Evolutionary conservation across 2,797 vertebrate species (phyloP).

Genomic region (Rhynchotus rufescens): DNA sequence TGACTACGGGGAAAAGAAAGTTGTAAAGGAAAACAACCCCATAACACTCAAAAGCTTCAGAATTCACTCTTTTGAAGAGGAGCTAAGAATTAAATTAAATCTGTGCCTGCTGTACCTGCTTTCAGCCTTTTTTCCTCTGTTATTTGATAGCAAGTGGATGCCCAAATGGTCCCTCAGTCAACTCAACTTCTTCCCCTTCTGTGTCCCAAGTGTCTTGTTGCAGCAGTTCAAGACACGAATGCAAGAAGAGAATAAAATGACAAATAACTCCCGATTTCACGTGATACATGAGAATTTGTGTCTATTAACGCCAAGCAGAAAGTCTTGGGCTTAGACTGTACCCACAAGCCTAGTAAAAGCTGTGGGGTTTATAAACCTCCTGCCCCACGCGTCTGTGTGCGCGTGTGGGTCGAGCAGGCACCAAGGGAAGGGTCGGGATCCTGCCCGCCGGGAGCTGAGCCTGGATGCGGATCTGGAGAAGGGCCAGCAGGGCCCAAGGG

Average conservation of each 20-base stretch:
- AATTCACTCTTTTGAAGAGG: slow-evolving; percentile 40
- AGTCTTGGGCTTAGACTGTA: slow-evolving; percentile 25
- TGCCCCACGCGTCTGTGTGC: neutral
- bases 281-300: neutral
- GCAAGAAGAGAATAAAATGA: slow-evolving; percentile 29
- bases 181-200: neutral
- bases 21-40: neutral
- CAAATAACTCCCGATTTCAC: slow-evolving; percentile 18
- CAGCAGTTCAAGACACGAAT: neutral
- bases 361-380: neutral
- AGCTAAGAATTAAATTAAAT: neutral
- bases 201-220: neutral
- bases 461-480: neutral
- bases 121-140: slow-evolving; percentile 4
- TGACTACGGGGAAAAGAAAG: neutral
- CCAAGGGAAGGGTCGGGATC: neutral
- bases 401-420: neutral
- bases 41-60: slow-evolving; percentile 21
- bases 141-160: slow-evolving; percentile 14
- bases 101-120: neutral
- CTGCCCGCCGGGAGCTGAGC: neutral
- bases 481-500: neutral
- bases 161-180: neutral
- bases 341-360: slow-evolving; percentile 25
- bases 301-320: slow-evolving; percentile 45